Base-by-base conservation (phyloP, 1,140 invertebrate genomes). In the Nephotettix cincticeps region DNA sequence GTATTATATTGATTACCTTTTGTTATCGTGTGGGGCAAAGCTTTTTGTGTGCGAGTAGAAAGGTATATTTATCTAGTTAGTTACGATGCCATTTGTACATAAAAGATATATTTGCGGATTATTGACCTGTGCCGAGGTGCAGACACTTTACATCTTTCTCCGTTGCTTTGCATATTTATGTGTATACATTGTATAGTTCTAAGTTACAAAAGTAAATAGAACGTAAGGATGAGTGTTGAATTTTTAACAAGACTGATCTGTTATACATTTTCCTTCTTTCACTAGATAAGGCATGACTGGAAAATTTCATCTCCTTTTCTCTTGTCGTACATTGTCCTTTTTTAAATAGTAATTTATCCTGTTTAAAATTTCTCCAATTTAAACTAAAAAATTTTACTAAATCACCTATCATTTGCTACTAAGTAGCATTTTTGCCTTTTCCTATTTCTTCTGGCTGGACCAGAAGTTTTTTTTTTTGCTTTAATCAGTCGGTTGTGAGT, bases 131-230 rank as follows among this genome's bases (percentile, higher is more conserved):
- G 47, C 23, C 32, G 28, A 32, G 28, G 30, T 29, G n/a, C 30
- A 17, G 17, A 19, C 23, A 32, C 30, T 30, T 65, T 65, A 32
- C 28, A 28, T 23, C 61, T 65, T 65, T 65, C 32, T 65, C 28
- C 19, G 32, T 19, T 65, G 29, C 28, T 65, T 65, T 65, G 61
- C 61, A 65, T 65, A 65, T 65, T 30, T 65, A 65, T 30, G 30
- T 65, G 28, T 65, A 65, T 23, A 63, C 28, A 63, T 30, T 51
- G 47, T 51, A 64, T 64, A 64, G 58, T 29, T 64, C 58, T 40
- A 67, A 67, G 29, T 67, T 40, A 40, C n/a, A 67, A 67, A 71
- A 66, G 51, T 43, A 71, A 56, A 67, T 36, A 56, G 36, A 2
- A 29, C 29, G 40, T 51, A 51, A 51, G 47, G n/a, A 23, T 51